phyloP scores from a whole-genome alignment of 2,797 vertebrate genomes.

The Schizopygopsis malacanthus region DNA sequence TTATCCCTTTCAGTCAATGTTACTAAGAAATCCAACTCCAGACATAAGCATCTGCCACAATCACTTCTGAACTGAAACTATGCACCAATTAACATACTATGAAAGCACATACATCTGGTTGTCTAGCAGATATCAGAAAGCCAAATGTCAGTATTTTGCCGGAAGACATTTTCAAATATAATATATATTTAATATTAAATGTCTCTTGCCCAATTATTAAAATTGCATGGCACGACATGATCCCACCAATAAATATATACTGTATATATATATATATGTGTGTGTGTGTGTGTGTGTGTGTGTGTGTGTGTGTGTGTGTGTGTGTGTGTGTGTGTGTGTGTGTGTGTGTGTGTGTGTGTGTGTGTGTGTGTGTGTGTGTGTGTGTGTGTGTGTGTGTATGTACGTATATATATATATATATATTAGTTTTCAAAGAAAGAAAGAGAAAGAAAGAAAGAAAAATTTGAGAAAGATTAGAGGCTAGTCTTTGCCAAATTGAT shows the following conservation, averaged over 20 bases:
- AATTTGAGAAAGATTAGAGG: conserved; percentile 63
- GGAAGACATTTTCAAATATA: neutral
- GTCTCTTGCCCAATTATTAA: neutral
- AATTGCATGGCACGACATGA: neutral
- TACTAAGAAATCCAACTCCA: conserved; percentile 23
- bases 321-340: too few relatives aligned
- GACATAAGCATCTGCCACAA: conserved; percentile 3
- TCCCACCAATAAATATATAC: neutral
- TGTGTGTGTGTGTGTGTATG: too few relatives aligned
- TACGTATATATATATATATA: too few relatives aligned
- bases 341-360: too few relatives aligned
- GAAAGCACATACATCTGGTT: conserved; percentile 8
- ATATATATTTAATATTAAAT: neutral
- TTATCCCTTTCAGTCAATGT: neutral
- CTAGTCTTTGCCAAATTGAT: conserved; percentile 73
- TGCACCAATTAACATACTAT: conserved; percentile 12
- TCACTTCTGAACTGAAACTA: conserved; percentile 11
- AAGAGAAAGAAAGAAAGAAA: neutral
- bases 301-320: too few relatives aligned
- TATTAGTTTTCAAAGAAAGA: neutral
- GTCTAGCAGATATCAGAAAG: conserved; percentile 6
- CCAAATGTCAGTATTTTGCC: neutral
- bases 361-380: too few relatives aligned
- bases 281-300: too few relatives aligned
- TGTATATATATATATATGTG: too few relatives aligned